These are phyloP conservation scores for Lepisosteus osseus DNA, from an alignment of 2,113 vertebrate genomes.

Conservation along the genomic window DNA sequence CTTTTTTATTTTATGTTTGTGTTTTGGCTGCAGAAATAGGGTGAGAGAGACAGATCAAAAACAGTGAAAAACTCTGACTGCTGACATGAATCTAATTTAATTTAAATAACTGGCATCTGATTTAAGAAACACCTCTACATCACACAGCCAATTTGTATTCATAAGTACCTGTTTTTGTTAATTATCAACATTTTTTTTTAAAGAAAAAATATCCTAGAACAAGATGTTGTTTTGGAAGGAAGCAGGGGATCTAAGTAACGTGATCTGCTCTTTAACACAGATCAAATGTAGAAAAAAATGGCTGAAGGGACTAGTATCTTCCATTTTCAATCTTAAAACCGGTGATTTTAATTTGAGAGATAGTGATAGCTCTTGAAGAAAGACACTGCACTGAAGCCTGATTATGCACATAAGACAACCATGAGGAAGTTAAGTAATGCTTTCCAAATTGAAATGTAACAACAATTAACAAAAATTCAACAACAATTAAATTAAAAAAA, in stretches of 20 bases:
- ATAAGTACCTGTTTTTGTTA: conserved; percentile 21
- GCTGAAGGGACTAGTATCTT: neutral
- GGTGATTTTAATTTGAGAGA: neutral
- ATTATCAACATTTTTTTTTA: conserved; percentile 15
- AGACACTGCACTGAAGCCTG: neutral
- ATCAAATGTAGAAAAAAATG: neutral
- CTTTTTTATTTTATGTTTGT: no score
- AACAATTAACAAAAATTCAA: neutral
- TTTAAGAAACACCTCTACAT: neutral
- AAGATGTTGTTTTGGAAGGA: conserved; percentile 31
- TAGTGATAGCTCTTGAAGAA: neutral
- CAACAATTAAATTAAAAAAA: neutral
- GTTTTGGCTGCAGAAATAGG: no score
- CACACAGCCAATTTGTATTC: conserved; percentile 24
- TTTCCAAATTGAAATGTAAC: neutral
- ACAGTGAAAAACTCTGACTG: neutral
- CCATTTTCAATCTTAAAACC: neutral
- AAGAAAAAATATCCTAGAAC: conserved; percentile 18
- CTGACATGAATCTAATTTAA: conserved; percentile 4
- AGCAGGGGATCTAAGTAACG: conserved; percentile 31
- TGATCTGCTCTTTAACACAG: neutral
- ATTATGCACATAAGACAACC: neutral
- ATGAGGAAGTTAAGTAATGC: neutral
- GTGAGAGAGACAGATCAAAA: no score
- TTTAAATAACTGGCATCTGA: neutral